Evolutionary conservation across 2,888 invertebrate genomes (phyloP).

Genomic region (Oxystoma pomonae): DNA sequence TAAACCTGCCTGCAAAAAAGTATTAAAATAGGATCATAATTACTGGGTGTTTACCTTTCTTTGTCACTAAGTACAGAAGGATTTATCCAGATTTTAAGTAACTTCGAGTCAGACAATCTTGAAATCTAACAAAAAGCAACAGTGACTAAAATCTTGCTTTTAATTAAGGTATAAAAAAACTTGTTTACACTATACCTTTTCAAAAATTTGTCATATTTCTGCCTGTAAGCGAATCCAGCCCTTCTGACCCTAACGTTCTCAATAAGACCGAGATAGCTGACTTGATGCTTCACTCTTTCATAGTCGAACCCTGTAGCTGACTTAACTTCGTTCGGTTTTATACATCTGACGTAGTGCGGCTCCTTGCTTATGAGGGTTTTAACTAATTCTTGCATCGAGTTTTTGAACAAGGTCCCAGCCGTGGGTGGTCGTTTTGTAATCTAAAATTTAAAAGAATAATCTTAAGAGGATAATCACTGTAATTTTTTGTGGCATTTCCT

Average conservation of each 20-base stretch:
- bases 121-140: no score
- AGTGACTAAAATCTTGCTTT: no score
- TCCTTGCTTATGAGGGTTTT: conserved; percentile 86
- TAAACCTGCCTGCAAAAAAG: no score
- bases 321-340: conserved; percentile 96
- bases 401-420: conserved; percentile 91
- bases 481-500: no score
- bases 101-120: no score
- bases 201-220: conserved; percentile 89
- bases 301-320: conserved; percentile 82
- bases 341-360: conserved; percentile 95
- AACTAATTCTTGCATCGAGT: conserved; percentile 88
- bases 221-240: conserved; percentile 96
- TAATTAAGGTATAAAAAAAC: no score
- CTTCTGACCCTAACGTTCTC: conserved; percentile 95
- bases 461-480: no score
- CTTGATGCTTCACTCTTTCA: conserved; percentile 70
- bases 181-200: conserved; percentile 58
- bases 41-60: no score
- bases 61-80: no score
- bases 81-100: no score
- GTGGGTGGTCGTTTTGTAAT: conserved; percentile 94
- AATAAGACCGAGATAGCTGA: conserved; percentile 83
- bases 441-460: no score
- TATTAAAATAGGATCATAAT: no score